phyloP scores from a whole-genome alignment of 2,113 vertebrate species.

The Phalacrocorax brasilianus region DNA sequence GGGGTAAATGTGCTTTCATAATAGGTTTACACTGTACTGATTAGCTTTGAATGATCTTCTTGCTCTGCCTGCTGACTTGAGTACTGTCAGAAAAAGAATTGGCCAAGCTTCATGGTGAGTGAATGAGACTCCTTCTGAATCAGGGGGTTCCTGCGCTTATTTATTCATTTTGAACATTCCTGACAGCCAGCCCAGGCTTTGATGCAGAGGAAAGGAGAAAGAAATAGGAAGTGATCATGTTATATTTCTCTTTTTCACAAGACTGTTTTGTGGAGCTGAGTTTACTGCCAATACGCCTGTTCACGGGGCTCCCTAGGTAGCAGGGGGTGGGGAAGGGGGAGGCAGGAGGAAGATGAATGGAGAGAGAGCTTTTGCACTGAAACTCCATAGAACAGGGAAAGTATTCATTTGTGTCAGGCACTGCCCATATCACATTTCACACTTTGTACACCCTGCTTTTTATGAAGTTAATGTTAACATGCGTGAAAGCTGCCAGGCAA shows the following conservation, averaged over 20 bases:
- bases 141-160: neutral
- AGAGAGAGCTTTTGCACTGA: neutral
- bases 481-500: neutral
- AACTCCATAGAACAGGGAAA: neutral
- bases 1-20: constrained; percentile 53
- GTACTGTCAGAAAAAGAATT: constrained; percentile 16
- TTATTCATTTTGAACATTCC: constrained; percentile 34
- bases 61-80: constrained; percentile 52
- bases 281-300: neutral
- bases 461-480: neutral
- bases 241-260: constrained; percentile 18
- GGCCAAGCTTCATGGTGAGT: constrained; percentile 32
- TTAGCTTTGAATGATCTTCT: constrained; percentile 58
- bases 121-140: constrained; percentile 22
- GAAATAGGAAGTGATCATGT: constrained; percentile 25
- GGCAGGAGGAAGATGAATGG: neutral
- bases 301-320: neutral
- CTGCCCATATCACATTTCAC: neutral
- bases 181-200: constrained; percentile 33
- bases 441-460: neutral
- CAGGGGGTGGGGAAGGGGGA: neutral
- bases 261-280: constrained; percentile 19
- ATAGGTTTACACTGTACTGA: constrained; percentile 63
- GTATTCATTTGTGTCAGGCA: neutral
- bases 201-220: constrained; percentile 12